A percentile compares a stretch with the other conserved stretches of the same genome.
phyloP scores from a whole-genome alignment of 2,113 vertebrate genomes.

The Nesospiza acunhae region DNA sequence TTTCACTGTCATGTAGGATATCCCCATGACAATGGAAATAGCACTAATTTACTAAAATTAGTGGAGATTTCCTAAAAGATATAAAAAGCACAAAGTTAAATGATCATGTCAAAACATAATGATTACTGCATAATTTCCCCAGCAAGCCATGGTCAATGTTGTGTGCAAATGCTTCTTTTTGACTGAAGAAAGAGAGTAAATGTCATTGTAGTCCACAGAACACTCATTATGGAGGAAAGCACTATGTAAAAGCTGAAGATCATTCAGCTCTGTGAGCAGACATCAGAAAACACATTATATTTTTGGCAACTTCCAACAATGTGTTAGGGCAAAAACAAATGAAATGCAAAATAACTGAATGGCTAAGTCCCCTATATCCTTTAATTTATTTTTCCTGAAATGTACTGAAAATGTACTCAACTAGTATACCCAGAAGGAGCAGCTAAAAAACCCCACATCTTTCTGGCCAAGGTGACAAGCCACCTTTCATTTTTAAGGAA shows the following conservation, averaged over 20 bases:
- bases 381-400: background rate
- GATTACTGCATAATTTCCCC: background rate
- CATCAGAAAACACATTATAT: background rate
- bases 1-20: background rate
- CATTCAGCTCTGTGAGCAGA: background rate
- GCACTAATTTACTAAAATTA: background rate
- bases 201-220: background rate
- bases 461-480: background rate
- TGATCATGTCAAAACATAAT: background rate
- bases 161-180: background rate
- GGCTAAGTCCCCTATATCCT: background rate
- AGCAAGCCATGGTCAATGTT: background rate
- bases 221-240: background rate
- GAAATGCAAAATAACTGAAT: background rate
- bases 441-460: background rate
- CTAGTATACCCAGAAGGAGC: background rate
- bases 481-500: background rate
- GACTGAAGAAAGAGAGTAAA: background rate
- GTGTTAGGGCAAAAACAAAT: background rate
- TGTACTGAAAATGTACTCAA: background rate
- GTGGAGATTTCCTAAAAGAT: background rate
- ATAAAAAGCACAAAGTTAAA: background rate
- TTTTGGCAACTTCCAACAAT: background rate
- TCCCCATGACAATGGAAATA: background rate
- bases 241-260: background rate